Evolutionary conservation across 2,797 vertebrate species (phyloP).

Genomic region (Hippocampus kuda): DNA sequence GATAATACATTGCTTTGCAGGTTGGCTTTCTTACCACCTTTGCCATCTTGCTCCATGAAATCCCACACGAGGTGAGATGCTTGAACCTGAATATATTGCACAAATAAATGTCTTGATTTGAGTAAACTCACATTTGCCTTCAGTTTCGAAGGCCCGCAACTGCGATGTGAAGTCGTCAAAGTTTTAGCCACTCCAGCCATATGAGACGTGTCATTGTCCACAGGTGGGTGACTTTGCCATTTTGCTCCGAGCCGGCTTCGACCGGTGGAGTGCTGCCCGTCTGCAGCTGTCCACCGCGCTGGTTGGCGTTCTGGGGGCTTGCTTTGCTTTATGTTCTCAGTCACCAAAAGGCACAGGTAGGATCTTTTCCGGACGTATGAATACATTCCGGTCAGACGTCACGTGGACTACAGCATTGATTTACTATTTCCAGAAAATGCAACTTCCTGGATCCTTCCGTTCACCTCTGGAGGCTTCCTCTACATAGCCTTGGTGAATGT

Average conservation of each 20-base stretch:
- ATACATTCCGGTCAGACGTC: not conserved
- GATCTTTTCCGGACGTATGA: not conserved
- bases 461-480: slow-evolving; percentile 92
- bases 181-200: not conserved
- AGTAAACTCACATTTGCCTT: not conserved
- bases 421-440: slow-evolving; percentile 69
- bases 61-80: slow-evolving; percentile 89
- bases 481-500: slow-evolving; percentile 96
- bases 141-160: not conserved
- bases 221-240: slow-evolving; percentile 98
- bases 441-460: slow-evolving; percentile 87
- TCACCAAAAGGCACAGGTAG: slow-evolving; percentile 87
- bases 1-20: slow-evolving; percentile 55
- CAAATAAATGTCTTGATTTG: not conserved
- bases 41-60: slow-evolving; percentile 95
- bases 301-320: slow-evolving; percentile 84
- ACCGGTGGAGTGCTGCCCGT: slow-evolving; percentile 92
- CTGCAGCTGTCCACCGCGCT: slow-evolving; percentile 91
- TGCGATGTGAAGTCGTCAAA: slow-evolving; percentile 2
- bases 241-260: slow-evolving; percentile 93
- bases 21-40: slow-evolving; percentile 90
- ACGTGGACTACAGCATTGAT: not conserved
- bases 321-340: slow-evolving; percentile 84
- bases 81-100: not conserved
- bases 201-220: slow-evolving; percentile 5